Evolutionary conservation across 1,140 invertebrate species (phyloP), one percentile per base, ranked within the genome.

Genomic region (Habropoda laboriosa): DNA sequence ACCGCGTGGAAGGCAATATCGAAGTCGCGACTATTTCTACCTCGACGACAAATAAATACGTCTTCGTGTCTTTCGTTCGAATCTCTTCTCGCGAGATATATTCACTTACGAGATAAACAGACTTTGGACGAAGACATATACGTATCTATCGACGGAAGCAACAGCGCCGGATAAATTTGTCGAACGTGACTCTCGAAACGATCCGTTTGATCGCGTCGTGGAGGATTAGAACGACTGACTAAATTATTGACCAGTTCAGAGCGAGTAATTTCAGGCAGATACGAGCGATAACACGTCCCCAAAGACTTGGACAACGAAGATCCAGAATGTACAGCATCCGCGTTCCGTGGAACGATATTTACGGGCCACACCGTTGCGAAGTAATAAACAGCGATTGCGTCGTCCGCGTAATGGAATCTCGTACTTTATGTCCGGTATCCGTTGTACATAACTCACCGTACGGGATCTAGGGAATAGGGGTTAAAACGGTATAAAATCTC

Each of bases 351-450:
- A 51, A 64, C 35, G 16, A 45, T 32, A 67, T 57, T 55, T 68
- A 67, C 40, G 27, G 30, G 12, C 27, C 27, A 18, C 2, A 18
- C 2, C 24, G 60, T 63, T 21, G 10, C 12, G 10, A 21, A 77
- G 53, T 77, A 76, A 66, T 57, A 63, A 74, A 74, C 61, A 35
- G 42, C 42, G 42, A 73, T 60, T 60, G 35, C 38, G 6, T 45
- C 32, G 27, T 16, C 38, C n/a, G 24, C 61, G 16, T 16, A 42
- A 24, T 38, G 6, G 61, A 67, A 45, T 16, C 49, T 67, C 51
- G 35, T 68, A 57, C 38, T 67, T 76, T 68, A 76, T 47, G 74
- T 58, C 42, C 64, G 73, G 63, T 68, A 45, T 53, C 38, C 73
- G 47, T 75, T 51, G 27, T 64, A 53, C 61, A n/a, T 51, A 21